Conservation (phyloP, 2,797 vertebrate genomes). For the Notamacropus eugenii region DNA sequence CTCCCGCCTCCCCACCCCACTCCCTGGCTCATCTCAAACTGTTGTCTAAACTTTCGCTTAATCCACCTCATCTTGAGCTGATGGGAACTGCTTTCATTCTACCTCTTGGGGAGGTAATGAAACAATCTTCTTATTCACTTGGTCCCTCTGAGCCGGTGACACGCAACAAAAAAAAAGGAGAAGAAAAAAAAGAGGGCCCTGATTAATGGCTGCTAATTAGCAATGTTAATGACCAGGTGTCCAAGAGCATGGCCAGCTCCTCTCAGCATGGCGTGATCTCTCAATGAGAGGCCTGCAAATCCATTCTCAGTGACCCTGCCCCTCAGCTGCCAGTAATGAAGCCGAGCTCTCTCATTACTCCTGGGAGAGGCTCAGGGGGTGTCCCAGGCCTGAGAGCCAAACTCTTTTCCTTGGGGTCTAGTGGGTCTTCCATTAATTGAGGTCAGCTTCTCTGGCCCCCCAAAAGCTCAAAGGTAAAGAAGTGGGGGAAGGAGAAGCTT, state of each 20-base stretch:
- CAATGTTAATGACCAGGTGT: constrained; percentile 99
- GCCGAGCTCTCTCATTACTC: constrained; percentile 89
- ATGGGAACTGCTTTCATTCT: constrained; percentile 92
- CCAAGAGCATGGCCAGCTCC: constrained; percentile 96
- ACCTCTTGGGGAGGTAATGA: constrained; percentile 92
- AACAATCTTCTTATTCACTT: constrained; percentile 93
- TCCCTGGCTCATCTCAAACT: constrained; percentile 85
- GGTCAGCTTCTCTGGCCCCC: constrained; percentile 86
- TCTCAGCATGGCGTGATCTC: constrained; percentile 93
- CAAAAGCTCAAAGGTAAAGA: constrained; percentile 82
- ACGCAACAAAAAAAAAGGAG: constrained; percentile 77
- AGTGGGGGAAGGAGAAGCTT: constrained; percentile 63
- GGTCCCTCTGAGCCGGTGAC: constrained; percentile 87
- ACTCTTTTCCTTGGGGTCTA: constrained; percentile 87
- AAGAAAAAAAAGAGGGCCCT: constrained; percentile 88
- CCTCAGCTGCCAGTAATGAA: constrained; percentile 91
- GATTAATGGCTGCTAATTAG: constrained; percentile 99
- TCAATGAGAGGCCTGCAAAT: constrained; percentile 94
- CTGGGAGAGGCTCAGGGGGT: constrained; percentile 88
- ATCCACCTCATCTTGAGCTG: constrained; percentile 92
- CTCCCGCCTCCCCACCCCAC: constrained; percentile 27
- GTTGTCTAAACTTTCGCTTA: constrained; percentile 90
- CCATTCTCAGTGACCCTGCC: constrained; percentile 94
- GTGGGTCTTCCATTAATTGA: constrained; percentile 94
- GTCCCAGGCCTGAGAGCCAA: constrained; percentile 87